Evolutionary conservation across 2,888 invertebrate species (phyloP).

Genomic region (Heterodera filipjevi): DNA sequence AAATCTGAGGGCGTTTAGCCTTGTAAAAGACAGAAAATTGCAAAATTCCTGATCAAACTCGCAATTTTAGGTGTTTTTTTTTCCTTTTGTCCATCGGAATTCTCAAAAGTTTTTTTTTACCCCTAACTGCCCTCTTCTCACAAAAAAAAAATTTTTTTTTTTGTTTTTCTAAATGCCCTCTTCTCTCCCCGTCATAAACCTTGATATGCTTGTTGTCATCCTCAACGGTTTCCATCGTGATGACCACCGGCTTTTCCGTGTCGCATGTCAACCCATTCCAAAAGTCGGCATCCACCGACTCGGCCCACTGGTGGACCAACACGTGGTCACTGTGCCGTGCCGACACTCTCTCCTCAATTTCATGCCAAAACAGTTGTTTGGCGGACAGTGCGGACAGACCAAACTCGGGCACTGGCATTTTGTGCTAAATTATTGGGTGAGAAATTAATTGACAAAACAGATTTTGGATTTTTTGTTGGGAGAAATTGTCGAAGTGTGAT

Average conservation of each 20-base stretch:
- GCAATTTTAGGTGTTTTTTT: too few relatives aligned
- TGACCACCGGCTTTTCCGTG: conserved; percentile 9
- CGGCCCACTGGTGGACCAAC: conserved; percentile 16
- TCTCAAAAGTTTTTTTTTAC: too few relatives aligned
- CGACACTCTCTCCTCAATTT: conserved; percentile 1
- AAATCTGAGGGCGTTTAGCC: too few relatives aligned
- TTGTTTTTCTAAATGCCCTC: too few relatives aligned
- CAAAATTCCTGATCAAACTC: too few relatives aligned
- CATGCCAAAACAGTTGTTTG: conserved; percentile 23
- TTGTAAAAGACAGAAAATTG: too few relatives aligned
- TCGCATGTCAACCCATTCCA: background rate
- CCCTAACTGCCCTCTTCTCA: too few relatives aligned
- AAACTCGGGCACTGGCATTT: background rate
- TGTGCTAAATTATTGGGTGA: background rate
- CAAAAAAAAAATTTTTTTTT: too few relatives aligned
- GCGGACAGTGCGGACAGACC: conserved; percentile 12
- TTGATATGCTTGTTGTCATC: background rate
- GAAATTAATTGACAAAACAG: background rate
- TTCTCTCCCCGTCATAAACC: background rate
- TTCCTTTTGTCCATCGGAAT: too few relatives aligned
- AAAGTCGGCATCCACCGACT: background rate
- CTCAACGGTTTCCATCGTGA: background rate
- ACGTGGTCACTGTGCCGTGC: conserved; percentile 8
- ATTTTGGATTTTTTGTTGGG: too few relatives aligned
- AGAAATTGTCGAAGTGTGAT: too few relatives aligned